Base-by-base conservation (phyloP, 2,113 vertebrate species). In the Panurus biarmicus region DNA sequence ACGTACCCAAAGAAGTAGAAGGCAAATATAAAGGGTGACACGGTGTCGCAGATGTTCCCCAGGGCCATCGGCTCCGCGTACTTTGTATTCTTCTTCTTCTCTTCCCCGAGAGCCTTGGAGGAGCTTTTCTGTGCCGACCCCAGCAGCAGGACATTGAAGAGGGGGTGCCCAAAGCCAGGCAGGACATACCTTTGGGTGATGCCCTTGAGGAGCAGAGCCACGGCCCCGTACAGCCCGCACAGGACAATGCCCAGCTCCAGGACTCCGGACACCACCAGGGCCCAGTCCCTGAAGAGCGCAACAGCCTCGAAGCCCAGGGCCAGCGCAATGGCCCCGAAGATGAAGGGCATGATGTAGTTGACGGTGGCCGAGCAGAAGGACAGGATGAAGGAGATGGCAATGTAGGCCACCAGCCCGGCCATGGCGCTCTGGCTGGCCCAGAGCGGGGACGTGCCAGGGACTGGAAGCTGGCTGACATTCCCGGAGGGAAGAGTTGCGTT, bases 11-110 rank as follows among this genome's bases (percentile, higher is more conserved):
- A 99, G 94, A 97, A 97, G 75, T 99, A 99, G 93, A 99, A 99
- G 38, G 98, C 96, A 61, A 99, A 98, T 35, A 99, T 95, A 36
- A 99, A 98, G 4, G 98, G 44, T 19, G 98, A 97, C 62, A 99
- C 51, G 1, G 98, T 98, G 65, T 98, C 98, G 4, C 98, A 98
- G 95, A 99, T 97, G 93, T 98, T 98, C 60, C 98, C 98, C 42
- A 99, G 95, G 5, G 98, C 98, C 98, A 98, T 98, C 5, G 98
- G 98, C 95, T 99, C 98, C 0, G 98, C 98, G 11, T 99, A 99
- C 89, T 99, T 99, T 1, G 98, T 99, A 77, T 99, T 99, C 96
- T 98, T 99, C 73, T 98, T 98, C 90, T 98, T 98, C 58, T 99
- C 98, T 67, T 98, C 98, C 51, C 98, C 98, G 14, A 96, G 80